Conservation (phyloP, 2,888 invertebrate species). For the Iselma pallidipennis region DNA sequence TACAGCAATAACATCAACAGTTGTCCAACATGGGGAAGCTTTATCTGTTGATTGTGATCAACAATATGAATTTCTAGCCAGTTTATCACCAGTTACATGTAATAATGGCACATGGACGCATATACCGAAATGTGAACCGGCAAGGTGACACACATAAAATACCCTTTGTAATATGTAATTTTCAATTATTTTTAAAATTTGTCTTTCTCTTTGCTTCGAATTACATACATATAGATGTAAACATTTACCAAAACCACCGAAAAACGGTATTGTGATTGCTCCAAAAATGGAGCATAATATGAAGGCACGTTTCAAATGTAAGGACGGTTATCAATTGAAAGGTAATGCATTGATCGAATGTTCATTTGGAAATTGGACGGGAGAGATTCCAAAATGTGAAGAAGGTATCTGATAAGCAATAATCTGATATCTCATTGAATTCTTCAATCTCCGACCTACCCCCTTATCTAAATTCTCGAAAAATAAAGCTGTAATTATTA, state of each 20-base stretch:
- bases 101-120: constrained; percentile 96
- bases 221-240: constrained; percentile 44
- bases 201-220: neutral
- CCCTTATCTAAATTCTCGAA: too few species aligned
- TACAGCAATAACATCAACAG: constrained; percentile 56
- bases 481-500: too few species aligned
- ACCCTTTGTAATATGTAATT: too few species aligned
- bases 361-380: constrained; percentile 94
- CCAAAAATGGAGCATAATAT: constrained; percentile 97
- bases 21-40: constrained; percentile 72
- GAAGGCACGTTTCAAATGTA: constrained; percentile 91
- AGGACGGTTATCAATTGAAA: constrained; percentile 86
- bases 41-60: constrained; percentile 80
- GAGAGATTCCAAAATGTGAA: constrained; percentile 83
- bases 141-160: constrained; percentile 61
- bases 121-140: constrained; percentile 81
- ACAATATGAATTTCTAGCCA: constrained; percentile 82
- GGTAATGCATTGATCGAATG: constrained; percentile 78
- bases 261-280: constrained; percentile 94
- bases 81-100: constrained; percentile 78
- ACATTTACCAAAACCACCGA: constrained; percentile 65
- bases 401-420: constrained; percentile 60
- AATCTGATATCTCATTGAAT: neutral
- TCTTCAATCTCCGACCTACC: too few species aligned
- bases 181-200: neutral